phyloP scores from a whole-genome alignment of 2,888 invertebrate genomes.

The Prionchulus punctatus region DNA sequence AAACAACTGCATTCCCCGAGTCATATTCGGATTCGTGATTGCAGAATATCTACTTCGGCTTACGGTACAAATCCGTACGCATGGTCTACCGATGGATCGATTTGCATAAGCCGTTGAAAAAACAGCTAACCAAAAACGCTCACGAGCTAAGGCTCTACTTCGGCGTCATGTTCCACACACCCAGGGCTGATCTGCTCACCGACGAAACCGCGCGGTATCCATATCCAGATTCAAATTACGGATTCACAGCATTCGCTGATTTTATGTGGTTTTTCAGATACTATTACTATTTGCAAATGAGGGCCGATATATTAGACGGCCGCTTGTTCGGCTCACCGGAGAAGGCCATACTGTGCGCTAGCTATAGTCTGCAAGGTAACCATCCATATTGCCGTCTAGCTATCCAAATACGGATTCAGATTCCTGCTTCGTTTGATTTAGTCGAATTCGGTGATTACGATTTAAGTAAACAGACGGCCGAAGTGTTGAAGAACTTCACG shows the following conservation, averaged over 20 bases:
- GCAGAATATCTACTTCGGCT: constrained; percentile 72
- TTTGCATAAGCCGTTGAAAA: constrained; percentile 73
- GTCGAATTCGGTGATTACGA: constrained; percentile 90
- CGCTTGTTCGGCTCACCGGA: constrained; percentile 56
- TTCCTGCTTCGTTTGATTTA: constrained; percentile 23
- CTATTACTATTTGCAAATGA: constrained; percentile 85
- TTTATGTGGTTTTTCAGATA: constrained; percentile 42
- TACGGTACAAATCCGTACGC: constrained; percentile 56
- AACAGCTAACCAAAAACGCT: constrained; percentile 83
- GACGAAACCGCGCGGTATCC: constrained; percentile 71
- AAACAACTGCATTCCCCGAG: not conserved
- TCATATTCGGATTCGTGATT: not conserved
- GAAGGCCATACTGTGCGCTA: constrained; percentile 74
- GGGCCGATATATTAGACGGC: constrained; percentile 83
- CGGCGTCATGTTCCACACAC: constrained; percentile 84
- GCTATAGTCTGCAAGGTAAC: constrained; percentile 66
- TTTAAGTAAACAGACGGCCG: constrained; percentile 68
- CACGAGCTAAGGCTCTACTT: constrained; percentile 61
- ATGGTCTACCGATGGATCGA: constrained; percentile 67
- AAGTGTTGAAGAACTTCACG: constrained; percentile 73
- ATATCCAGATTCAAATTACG: not conserved
- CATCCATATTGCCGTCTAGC: not conserved
- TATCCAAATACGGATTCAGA: not conserved
- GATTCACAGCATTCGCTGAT: not conserved
- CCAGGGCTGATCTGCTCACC: constrained; percentile 64